These are phyloP conservation scores for Blastobasis adustella DNA, from an alignment of 2,888 invertebrate genomes.

Conservation along the genomic window DNA sequence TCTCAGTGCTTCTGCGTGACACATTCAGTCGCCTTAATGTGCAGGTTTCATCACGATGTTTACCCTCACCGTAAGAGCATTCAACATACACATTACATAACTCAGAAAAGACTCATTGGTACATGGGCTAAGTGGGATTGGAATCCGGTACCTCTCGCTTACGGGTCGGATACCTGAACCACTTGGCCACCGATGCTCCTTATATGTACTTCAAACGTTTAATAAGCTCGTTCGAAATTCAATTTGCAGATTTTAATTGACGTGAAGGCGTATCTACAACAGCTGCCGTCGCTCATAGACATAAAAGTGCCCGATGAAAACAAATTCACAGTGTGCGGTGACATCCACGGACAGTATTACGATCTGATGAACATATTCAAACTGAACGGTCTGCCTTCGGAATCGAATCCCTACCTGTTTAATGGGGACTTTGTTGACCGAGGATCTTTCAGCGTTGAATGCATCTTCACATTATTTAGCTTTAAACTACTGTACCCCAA, in stretches of 20 bases:
- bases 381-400: constrained; percentile 96
- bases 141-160: too few relatives aligned
- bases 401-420: constrained; percentile 96
- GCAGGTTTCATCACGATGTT: too few relatives aligned
- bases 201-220: neutral
- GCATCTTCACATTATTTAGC: constrained; percentile 97
- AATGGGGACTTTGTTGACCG: constrained; percentile 99
- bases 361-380: constrained; percentile 98
- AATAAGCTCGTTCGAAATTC: neutral
- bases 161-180: too few relatives aligned
- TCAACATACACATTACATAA: too few relatives aligned
- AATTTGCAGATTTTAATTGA: constrained; percentile 88
- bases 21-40: too few relatives aligned
- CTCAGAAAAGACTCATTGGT: too few relatives aligned
- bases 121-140: too few relatives aligned
- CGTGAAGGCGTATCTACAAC: constrained; percentile 87
- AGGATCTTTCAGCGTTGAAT: constrained; percentile 99
- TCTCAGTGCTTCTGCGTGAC: too few relatives aligned
- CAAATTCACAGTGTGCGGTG: constrained; percentile 98
- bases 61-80: too few relatives aligned
- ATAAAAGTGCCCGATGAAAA: constrained; percentile 88
- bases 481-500: constrained; percentile 97
- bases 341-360: constrained; percentile 99
- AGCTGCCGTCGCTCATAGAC: constrained; percentile 91
- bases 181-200: too few relatives aligned